A percentile compares a stretch with the other conserved stretches of the same genome.
Conservation (phyloP, 2,113 vertebrate species). For the Microcebus murinus region DNA sequence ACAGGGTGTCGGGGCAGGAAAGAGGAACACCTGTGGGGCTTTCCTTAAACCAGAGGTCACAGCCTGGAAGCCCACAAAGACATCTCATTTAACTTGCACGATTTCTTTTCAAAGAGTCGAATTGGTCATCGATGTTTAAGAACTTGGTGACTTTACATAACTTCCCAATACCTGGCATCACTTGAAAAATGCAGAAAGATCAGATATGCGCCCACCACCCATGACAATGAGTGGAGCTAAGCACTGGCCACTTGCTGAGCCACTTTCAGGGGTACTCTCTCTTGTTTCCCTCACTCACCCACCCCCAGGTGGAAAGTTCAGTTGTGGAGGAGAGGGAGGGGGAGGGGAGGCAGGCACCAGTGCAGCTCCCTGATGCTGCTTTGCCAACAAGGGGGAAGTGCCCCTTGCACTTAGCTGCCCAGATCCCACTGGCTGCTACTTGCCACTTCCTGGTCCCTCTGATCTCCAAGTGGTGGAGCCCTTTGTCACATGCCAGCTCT, state of each 20-base stretch:
- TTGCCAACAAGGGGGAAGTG: background rate
- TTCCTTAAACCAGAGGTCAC: background rate
- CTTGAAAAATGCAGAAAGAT: background rate
- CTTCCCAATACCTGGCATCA: background rate
- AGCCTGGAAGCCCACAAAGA: background rate
- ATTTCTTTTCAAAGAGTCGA: background rate
- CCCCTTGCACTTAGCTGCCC: too few species aligned
- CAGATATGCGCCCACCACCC: too few species aligned
- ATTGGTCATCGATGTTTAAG: background rate
- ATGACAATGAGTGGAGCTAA: background rate
- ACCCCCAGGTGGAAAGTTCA: background rate
- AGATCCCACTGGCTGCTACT: background rate
- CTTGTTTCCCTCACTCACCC: background rate
- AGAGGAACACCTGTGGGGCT: background rate
- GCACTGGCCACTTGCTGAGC: background rate
- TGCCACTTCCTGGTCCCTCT: background rate
- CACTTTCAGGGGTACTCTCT: background rate
- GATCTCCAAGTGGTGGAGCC: background rate
- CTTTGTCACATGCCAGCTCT: background rate
- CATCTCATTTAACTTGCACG: background rate
- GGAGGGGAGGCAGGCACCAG: background rate
- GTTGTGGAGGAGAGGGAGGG: background rate
- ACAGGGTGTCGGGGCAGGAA: background rate
- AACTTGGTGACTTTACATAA: background rate
- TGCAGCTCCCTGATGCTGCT: background rate